A percentile compares a stretch with the other conserved stretches of the same genome.
Evolutionary conservation across 2,888 invertebrate species (phyloP).

Genomic region (Odontocolon sp.): DNA sequence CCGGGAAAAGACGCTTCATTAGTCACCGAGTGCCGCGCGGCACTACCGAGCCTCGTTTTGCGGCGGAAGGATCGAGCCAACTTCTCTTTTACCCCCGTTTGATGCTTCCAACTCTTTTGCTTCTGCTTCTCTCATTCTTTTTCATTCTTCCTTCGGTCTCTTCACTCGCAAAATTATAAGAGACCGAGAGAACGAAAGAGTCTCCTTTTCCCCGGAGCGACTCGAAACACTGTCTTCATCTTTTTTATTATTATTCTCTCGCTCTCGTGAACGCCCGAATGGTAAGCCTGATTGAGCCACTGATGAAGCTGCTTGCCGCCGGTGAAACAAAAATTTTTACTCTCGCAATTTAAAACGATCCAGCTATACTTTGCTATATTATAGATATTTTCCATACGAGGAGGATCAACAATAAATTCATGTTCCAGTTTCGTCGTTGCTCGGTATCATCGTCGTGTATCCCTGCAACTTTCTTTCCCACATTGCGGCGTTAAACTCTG

Average conservation of each 20-base stretch:
- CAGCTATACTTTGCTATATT: conserved; percentile 48
- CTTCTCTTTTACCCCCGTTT: conserved; percentile 15
- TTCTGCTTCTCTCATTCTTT: conserved; percentile 9
- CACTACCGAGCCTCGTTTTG: conserved; percentile 34
- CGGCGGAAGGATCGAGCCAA: conserved; percentile 36
- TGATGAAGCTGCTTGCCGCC: conserved; percentile 57
- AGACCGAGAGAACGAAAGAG: conserved; percentile 29
- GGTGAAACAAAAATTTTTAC: conserved; percentile 47
- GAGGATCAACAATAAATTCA: conserved; percentile 46
- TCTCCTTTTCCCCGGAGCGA: conserved; percentile 50
- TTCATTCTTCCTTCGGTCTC: background rate
- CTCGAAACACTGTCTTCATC: conserved; percentile 43
- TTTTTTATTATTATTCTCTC: conserved; percentile 6
- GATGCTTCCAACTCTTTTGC: conserved; percentile 36
- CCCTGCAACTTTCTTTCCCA: conserved; percentile 5
- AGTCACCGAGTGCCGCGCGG: conserved; percentile 65
- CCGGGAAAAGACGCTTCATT: conserved; percentile 72
- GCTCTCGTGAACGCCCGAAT: background rate
- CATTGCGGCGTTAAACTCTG: conserved; percentile 10
- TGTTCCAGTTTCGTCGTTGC: conserved; percentile 11
- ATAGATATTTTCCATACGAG: conserved; percentile 28
- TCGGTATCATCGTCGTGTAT: background rate
- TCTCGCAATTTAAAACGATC: conserved; percentile 53
- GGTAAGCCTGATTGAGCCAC: conserved; percentile 53
- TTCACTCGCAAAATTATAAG: conserved; percentile 46